Evolutionary conservation across 2,888 invertebrate species (phyloP).

Genomic region (Conus canariensis): DNA sequence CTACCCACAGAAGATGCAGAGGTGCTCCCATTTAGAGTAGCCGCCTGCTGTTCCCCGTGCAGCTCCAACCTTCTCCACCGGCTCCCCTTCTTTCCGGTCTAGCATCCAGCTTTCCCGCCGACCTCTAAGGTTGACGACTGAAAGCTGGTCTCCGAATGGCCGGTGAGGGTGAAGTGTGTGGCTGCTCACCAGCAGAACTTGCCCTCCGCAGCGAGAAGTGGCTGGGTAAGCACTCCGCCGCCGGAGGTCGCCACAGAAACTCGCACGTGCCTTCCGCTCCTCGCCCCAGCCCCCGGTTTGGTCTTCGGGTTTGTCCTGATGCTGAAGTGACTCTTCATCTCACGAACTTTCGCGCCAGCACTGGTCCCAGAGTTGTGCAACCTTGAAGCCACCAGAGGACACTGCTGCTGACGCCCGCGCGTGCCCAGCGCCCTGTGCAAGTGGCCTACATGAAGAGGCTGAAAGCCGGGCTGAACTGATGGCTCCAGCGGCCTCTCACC

Average conservation of each 20-base stretch:
- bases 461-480: conserved; percentile 24
- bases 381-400: not conserved
- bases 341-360: not conserved
- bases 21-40: too few relatives aligned
- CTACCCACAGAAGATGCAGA: too few relatives aligned
- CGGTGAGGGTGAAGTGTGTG: not conserved
- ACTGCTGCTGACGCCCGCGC: not conserved
- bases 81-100: not conserved
- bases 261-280: not conserved
- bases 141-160: not conserved
- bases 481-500: not conserved
- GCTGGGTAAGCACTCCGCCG: not conserved
- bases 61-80: not conserved
- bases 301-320: not conserved
- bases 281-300: not conserved
- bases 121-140: not conserved
- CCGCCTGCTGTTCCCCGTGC: too few relatives aligned
- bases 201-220: not conserved
- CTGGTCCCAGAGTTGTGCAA: conserved; percentile 5
- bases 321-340: not conserved
- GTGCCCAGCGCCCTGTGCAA: not conserved
- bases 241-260: not conserved
- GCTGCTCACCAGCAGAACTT: not conserved
- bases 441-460: not conserved
- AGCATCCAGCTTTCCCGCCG: not conserved